Evolutionary conservation across 2,888 invertebrate genomes (phyloP).

Genomic region (Halocaridina rubra): DNA sequence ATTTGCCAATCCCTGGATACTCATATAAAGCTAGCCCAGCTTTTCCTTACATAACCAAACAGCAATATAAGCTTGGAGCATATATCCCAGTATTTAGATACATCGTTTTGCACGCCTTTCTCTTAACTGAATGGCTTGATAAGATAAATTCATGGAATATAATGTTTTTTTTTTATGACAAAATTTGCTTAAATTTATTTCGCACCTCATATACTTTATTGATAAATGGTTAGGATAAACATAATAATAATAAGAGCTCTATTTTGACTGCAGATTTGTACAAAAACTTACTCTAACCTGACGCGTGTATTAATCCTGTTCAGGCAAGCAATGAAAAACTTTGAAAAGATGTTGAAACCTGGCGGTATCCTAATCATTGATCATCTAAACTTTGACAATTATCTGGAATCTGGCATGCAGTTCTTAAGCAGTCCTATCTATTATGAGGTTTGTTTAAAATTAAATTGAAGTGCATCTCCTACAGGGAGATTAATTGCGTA

Average conservation of each 20-base stretch:
- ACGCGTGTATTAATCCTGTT: conserved; percentile 24
- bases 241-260: not conserved
- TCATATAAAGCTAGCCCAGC: too few species aligned
- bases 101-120: too few species aligned
- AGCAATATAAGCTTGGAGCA: too few species aligned
- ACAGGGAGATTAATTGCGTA: too few species aligned
- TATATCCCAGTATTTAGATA: too few species aligned
- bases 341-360: conserved; percentile 84
- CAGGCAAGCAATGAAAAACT: conserved; percentile 78
- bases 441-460: conserved; percentile 90
- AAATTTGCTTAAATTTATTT: not conserved
- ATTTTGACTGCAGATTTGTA: too few species aligned
- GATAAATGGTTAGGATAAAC: not conserved
- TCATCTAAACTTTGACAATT: conserved; percentile 89
- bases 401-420: conserved; percentile 80
- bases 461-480: too few species aligned
- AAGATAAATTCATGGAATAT: not conserved
- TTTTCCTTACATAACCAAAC: too few species aligned
- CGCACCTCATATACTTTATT: not conserved
- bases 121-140: too few species aligned
- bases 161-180: not conserved
- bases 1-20: too few species aligned
- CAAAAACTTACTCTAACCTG: too few species aligned
- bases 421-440: conserved; percentile 87
- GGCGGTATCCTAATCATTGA: conserved; percentile 88